These are phyloP conservation scores for Ladona fulva DNA, from an alignment of 1,140 invertebrate genomes.

Conservation along the genomic window DNA sequence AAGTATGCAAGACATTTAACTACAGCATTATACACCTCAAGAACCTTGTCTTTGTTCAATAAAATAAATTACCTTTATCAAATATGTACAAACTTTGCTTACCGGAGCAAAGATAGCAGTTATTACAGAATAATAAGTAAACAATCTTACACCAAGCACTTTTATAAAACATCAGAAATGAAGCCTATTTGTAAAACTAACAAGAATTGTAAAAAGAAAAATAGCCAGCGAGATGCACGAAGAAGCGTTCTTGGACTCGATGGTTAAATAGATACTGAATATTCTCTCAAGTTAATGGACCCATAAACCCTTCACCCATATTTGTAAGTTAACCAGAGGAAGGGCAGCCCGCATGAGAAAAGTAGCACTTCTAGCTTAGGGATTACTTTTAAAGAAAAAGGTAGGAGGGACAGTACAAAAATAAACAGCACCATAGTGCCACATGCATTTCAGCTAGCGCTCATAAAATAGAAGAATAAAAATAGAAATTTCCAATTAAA, in stretches of 20 bases:
- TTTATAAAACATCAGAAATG: not conserved
- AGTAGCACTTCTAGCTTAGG: not conserved
- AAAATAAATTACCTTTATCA: constrained; percentile 5
- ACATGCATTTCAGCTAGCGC: constrained; percentile 8
- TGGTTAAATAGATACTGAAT: not conserved
- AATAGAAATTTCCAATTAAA: not conserved
- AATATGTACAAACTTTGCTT: constrained; percentile 2
- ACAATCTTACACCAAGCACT: not conserved
- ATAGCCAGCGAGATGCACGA: not conserved
- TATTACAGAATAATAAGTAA: not conserved
- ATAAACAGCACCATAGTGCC: not conserved
- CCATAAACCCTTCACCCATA: not conserved
- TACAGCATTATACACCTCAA: not conserved
- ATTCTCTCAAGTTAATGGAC: not conserved
- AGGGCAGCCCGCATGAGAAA: not conserved
- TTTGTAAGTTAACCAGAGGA: not conserved
- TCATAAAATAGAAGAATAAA: constrained; percentile 1
- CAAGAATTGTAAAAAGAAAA: not conserved
- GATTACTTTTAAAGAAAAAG: not conserved
- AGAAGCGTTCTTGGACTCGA: not conserved
- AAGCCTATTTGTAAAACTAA: not conserved
- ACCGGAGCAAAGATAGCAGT: not conserved
- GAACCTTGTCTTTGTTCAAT: not conserved
- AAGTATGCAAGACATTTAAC: constrained; percentile 1
- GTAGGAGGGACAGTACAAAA: not conserved